These are phyloP conservation scores for Porites cylindrica DNA, from an alignment of 92 coral and sea anemone species.

Conservation along the genomic window DNA sequence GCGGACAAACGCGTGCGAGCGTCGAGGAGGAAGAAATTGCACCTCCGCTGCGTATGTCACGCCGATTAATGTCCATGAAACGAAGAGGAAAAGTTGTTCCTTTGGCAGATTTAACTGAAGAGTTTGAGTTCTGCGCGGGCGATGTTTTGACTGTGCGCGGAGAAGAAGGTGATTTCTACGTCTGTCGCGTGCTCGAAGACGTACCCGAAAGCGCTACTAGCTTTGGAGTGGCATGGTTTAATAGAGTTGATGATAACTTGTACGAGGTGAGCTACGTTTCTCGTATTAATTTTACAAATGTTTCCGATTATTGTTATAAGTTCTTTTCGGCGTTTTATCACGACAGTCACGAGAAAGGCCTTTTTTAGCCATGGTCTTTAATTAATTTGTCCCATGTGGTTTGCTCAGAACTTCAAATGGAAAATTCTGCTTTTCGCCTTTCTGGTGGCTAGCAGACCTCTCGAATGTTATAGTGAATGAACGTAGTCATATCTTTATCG, in stretches of 20 bases:
- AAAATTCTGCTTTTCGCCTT: neutral
- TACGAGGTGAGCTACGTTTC: constrained; percentile 71
- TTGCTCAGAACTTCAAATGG: no score
- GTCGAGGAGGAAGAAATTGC: constrained; percentile 34
- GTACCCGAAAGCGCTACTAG: constrained; percentile 60
- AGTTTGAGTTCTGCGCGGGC: constrained; percentile 88
- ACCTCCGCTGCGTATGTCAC: constrained; percentile 69
- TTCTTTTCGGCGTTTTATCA: neutral
- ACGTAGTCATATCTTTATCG: neutral
- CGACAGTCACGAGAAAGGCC: neutral
- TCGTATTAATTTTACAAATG: neutral
- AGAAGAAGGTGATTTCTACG: constrained; percentile 86
- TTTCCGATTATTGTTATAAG: neutral
- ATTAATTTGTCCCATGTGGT: neutral
- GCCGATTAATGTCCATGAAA: constrained; percentile 88
- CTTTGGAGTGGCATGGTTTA: constrained; percentile 86
- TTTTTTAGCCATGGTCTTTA: neutral
- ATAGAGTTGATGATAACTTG: constrained; percentile 75
- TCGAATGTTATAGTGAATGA: neutral
- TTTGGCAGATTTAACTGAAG: constrained; percentile 68
- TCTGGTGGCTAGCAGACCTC: neutral
- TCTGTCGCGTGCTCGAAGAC: constrained; percentile 84
- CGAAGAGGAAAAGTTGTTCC: constrained; percentile 71
- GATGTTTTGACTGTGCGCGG: constrained; percentile 92
- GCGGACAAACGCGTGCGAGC: constrained; percentile 28